phyloP scores from a whole-genome alignment of 2,797 vertebrate genomes.

The Columba guinea region DNA sequence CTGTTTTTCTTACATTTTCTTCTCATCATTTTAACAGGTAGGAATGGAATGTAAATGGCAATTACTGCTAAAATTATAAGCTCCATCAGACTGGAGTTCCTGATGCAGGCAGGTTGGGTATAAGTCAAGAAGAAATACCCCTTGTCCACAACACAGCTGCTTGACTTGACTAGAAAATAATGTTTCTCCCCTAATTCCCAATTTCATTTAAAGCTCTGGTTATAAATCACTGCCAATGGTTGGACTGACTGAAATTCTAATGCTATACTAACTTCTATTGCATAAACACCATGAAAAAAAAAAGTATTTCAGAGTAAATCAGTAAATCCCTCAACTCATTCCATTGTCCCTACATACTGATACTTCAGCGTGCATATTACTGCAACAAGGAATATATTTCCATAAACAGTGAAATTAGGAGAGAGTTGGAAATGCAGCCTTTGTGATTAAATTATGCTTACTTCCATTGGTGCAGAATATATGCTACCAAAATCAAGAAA shows the following conservation, averaged over 20 bases:
- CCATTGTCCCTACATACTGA: conserved; percentile 2
- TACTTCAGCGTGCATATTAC: not conserved
- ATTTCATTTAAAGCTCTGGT: conserved; percentile 57
- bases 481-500: not conserved
- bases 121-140: conserved; percentile 38
- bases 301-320: conserved; percentile 24
- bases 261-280: conserved; percentile 23
- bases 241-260: conserved; percentile 62
- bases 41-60: conserved; percentile 24
- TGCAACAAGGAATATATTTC: conserved; percentile 6
- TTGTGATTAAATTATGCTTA: not conserved
- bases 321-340: conserved; percentile 49
- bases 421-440: not conserved
- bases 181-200: conserved; percentile 49
- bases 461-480: not conserved
- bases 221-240: conserved; percentile 62
- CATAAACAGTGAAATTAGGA: conserved; percentile 26
- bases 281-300: not conserved
- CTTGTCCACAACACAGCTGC: conserved; percentile 15
- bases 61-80: conserved; percentile 44
- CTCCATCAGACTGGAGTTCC: not conserved
- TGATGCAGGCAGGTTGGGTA: not conserved
- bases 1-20: not conserved
- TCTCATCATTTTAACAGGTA: not conserved
- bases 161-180: conserved; percentile 55